Evolutionary conservation across 2,888 invertebrate species (phyloP).

Genomic region (Lycia hirtaria): DNA sequence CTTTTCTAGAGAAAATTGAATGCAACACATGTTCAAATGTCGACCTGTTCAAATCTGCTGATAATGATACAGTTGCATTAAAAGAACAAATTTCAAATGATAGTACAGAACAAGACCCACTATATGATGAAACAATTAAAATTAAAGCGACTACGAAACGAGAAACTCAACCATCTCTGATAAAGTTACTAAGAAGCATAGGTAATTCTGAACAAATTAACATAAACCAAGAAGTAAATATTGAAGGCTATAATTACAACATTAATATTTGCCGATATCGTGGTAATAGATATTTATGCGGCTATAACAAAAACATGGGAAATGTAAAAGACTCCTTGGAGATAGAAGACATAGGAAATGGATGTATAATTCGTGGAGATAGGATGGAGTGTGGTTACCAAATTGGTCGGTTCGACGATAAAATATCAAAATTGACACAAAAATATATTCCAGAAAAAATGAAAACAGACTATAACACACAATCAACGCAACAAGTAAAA

Average conservation of each 20-base stretch:
- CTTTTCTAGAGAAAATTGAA: not conserved
- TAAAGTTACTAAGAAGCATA: constrained; percentile 12
- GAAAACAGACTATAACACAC: not conserved
- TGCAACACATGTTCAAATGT: not conserved
- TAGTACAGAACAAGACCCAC: not conserved
- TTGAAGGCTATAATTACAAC: constrained; percentile 61
- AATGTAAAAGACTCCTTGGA: constrained; percentile 40
- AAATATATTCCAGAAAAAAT: not conserved
- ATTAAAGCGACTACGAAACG: not conserved
- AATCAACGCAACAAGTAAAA: not conserved
- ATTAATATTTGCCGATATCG: constrained; percentile 56
- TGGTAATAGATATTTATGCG: constrained; percentile 65
- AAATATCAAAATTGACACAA: not conserved
- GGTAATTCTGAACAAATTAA: not conserved
- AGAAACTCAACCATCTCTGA: constrained; percentile 2
- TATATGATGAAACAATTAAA: not conserved
- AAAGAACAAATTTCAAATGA: not conserved
- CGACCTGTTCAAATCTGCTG: not conserved
- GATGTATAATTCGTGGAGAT: constrained; percentile 60
- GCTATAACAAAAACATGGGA: constrained; percentile 67
- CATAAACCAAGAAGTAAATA: constrained; percentile 24
- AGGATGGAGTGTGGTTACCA: constrained; percentile 74
- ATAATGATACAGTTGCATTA: not conserved
- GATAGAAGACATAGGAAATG: constrained; percentile 54
- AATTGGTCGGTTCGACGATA: constrained; percentile 22